A percentile compares a stretch with the other conserved stretches of the same genome.
Conservation (phyloP, 2,888 invertebrate species). For the Plagodis dolabraria region DNA sequence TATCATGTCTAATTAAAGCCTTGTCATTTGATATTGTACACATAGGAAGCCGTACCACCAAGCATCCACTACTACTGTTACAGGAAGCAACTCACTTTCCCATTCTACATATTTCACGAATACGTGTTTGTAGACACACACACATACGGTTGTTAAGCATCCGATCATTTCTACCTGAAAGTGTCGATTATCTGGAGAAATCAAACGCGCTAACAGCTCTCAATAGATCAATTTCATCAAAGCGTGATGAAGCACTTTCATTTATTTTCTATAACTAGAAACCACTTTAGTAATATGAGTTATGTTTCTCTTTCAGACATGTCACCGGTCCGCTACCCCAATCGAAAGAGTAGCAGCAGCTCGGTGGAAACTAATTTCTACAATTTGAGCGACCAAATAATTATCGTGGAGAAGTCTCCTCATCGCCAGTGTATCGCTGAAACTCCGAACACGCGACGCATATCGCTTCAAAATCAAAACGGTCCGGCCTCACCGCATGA, state of each 20-base stretch:
- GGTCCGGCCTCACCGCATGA: slow-evolving; percentile 75
- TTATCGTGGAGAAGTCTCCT: slow-evolving; percentile 85
- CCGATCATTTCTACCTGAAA: slow-evolving; percentile 38
- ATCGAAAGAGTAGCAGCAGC: slow-evolving; percentile 86
- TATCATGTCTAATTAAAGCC: slow-evolving; percentile 15
- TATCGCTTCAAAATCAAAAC: slow-evolving; percentile 78
- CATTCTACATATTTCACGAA: slow-evolving; percentile 13
- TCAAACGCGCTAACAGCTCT: slow-evolving; percentile 13
- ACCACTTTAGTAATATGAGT: slow-evolving; percentile 1
- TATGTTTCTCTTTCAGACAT: slow-evolving; percentile 79
- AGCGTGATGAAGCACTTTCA: slow-evolving; percentile 13
- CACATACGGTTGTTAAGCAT: slow-evolving; percentile 16
- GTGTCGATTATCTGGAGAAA: slow-evolving; percentile 28
- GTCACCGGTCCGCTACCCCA: slow-evolving; percentile 86
- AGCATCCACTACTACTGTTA: background rate
- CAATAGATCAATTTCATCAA: slow-evolving; percentile 9
- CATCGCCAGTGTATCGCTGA: slow-evolving; percentile 71
- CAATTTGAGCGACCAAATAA: slow-evolving; percentile 86
- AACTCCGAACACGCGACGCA: slow-evolving; percentile 71
- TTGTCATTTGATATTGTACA: slow-evolving; percentile 27
- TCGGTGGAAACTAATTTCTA: slow-evolving; percentile 88
- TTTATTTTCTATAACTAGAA: slow-evolving; percentile 14
- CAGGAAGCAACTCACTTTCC: slow-evolving; percentile 46
- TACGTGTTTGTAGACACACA: slow-evolving; percentile 26
- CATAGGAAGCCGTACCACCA: slow-evolving; percentile 22